Evolutionary conservation across 2,113 vertebrate species (phyloP).

Genomic region (Oreochromis aureus): DNA sequence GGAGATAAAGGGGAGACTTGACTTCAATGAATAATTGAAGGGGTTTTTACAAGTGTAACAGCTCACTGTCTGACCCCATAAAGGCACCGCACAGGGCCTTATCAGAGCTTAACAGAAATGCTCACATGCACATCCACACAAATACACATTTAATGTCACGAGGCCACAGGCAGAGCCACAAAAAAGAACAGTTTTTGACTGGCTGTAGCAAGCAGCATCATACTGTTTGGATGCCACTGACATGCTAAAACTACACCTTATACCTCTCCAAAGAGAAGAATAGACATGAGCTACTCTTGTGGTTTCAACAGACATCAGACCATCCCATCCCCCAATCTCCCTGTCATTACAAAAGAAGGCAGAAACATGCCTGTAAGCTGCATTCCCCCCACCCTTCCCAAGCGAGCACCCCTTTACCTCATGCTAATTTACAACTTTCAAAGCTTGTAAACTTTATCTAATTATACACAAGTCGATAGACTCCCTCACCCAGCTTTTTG

Average conservation of each 20-base stretch:
- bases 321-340: background rate
- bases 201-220: background rate
- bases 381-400: conserved; percentile 64
- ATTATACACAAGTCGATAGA: conserved; percentile 83
- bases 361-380: conserved; percentile 29
- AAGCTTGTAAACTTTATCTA: conserved; percentile 98
- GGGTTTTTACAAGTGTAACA: conserved; percentile 62
- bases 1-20: conserved; percentile 70
- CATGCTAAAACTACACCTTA: background rate
- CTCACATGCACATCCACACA: background rate
- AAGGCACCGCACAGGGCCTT: conserved; percentile 32
- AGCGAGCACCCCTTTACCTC: conserved; percentile 77
- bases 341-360: conserved; percentile 3
- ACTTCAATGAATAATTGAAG: conserved; percentile 74
- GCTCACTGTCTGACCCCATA: conserved; percentile 63
- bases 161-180: background rate
- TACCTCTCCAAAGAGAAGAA: background rate
- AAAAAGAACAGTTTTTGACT: conserved; percentile 9
- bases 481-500: conserved; percentile 86
- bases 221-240: background rate
- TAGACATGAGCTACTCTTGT: background rate
- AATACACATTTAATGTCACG: background rate
- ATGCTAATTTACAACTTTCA: conserved; percentile 86
- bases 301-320: background rate
- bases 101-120: conserved; percentile 31